Base-by-base conservation (phyloP, 2,113 vertebrate species). In the Laterallus jamaicensis region DNA sequence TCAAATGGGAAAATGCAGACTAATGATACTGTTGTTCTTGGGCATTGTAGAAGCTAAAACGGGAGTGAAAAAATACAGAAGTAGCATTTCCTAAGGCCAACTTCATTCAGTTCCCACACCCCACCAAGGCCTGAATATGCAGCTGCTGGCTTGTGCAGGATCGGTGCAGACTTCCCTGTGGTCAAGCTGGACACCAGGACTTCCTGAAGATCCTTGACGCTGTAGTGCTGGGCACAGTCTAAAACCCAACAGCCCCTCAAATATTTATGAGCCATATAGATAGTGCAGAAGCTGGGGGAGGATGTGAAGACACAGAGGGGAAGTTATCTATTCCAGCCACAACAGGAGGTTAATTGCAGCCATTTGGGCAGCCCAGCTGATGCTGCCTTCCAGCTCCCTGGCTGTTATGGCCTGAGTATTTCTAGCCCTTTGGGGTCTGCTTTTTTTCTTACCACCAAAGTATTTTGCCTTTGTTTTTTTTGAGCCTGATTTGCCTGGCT, bases 301-400 rank as follows among this genome's bases (percentile, higher is more conserved):
- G 39, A 42, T 18, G 3, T 28, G 42, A 40, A 73, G 55, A n/a
- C 37, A 81, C 44, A 54, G 40, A 87, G 24, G 35, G 47, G 32
- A 64, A n/a, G 8, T 19, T 31, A 76, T 56, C 47, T 52, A 11
- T 47, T 58, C 16, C 60, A 73, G 12, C 28, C 63, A 59, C 75
- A 42, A 10, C 37, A 83, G 78, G 92, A 90, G 67, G 82, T 66
- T 94, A 70, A 92, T 69, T 90, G 68, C 32, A 77, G 47, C 6
- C 25, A 74, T 93, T 93, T 86, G 73, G 55, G 68, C 73, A 92
- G 68, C 63, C 37, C 73, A 95, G 80, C 39, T 86, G 86, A 69
- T 80, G 50, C 35, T 91, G 50, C 44, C 75, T 90, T 92, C 40
- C 75, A 92, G 26, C 49, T 88, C 54, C 66, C 32, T 31, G n/a